A percentile compares a stretch with the other conserved stretches of the same genome.
These are phyloP conservation scores for Xenus cinereus DNA, from an alignment of 2,113 vertebrate genomes.

Conservation along the genomic window DNA sequence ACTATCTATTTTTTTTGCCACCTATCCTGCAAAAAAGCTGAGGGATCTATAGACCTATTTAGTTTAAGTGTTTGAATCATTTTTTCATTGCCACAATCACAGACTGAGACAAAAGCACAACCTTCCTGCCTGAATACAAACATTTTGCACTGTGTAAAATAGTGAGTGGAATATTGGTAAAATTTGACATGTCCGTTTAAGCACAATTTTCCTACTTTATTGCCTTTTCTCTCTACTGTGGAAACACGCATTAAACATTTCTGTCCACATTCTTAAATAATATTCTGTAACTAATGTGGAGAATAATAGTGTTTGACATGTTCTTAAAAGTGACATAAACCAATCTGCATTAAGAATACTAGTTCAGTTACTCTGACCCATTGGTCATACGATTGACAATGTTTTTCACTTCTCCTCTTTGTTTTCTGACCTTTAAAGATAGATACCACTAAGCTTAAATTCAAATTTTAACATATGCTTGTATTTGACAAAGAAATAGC, in stretches of 20 bases:
- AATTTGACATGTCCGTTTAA: not conserved
- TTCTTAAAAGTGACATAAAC: not conserved
- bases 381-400: not conserved
- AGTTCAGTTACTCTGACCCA: not conserved
- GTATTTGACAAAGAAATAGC: not conserved
- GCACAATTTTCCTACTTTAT: not conserved
- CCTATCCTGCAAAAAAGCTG: not conserved
- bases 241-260: not conserved
- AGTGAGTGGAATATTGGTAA: not conserved
- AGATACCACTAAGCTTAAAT: not conserved
- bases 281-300: not conserved
- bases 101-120: not conserved
- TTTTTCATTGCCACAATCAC: not conserved
- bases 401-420: not conserved
- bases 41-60: not conserved
- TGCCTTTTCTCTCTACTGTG: not conserved
- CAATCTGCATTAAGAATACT: not conserved
- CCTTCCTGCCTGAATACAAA: not conserved
- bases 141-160: not conserved
- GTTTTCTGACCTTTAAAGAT: not conserved
- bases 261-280: not conserved
- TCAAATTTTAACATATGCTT: not conserved
- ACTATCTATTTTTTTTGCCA: not conserved
- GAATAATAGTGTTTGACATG: not conserved
- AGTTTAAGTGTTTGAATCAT: not conserved